Base-by-base conservation (phyloP, 2,113 vertebrate genomes). In the Polyodon spathula region DNA sequence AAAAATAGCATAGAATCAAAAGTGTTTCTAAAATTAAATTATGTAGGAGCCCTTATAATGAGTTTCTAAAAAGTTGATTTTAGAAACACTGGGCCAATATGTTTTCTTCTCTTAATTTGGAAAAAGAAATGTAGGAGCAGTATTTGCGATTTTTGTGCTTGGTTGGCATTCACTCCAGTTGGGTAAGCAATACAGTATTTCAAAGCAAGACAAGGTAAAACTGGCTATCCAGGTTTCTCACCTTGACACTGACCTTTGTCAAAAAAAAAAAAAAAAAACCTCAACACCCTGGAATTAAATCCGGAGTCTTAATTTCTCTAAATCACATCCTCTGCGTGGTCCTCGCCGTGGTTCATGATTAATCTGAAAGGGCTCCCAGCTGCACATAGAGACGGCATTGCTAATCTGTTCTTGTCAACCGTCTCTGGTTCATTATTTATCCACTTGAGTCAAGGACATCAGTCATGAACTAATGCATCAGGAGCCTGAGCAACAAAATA, bases 341-440 rank as follows among this genome's bases (percentile, higher is more conserved):
- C 2, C 27, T 27, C 48, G 70, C 51, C 52, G 16, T 14, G 52
- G 57, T 27, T 58, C 14, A 48, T 54, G 48, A 70, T 72, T 79
- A 79, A 79, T 80, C 70, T 72, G 4, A 10, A 50, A 58, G 37
- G 64, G 64, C 73, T 73, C 65, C 4, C 39, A 27, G 68, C 69
- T 70, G 71, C 17, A 9, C 66, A 75, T 59, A 14, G 52, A 61
- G 78, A 43, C 10, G 65, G 60, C 60, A 69, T n/a, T 62, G 56
- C 68, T 79, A 69, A 81, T 83, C 82, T 78, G 70, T 78, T 71
- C 60, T 64, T 75, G 68, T 72, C 78, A 73, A 60, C 66, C 59
- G 53, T 65, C 71, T 74, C 70, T 73, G 40, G 67, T 71, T 77
- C 65, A 50, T 69, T 75, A 72, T 73, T 80, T 78, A 67, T 76